Conservation (phyloP, 2,888 invertebrate genomes). For the Tricholauxania praeusta region DNA sequence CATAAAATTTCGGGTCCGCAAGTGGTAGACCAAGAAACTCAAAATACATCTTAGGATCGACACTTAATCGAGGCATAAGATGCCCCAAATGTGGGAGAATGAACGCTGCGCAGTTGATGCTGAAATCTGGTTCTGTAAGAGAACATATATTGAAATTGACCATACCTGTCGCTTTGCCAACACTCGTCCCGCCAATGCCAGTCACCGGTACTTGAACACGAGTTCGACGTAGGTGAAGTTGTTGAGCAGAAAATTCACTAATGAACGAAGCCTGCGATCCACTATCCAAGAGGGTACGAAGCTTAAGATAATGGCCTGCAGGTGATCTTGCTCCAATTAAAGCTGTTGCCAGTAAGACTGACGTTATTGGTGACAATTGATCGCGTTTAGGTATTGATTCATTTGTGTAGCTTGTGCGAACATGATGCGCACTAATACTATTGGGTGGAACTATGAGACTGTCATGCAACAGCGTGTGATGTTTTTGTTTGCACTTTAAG, state of each 20-base stretch:
- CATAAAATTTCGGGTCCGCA: slow-evolving; percentile 35
- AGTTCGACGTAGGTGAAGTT: slow-evolving; percentile 36
- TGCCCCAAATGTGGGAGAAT: slow-evolving; percentile 38
- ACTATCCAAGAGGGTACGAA: slow-evolving; percentile 37
- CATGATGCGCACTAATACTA: slow-evolving; percentile 11
- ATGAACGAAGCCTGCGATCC: slow-evolving; percentile 41
- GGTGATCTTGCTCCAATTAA: slow-evolving; percentile 28
- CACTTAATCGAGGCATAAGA: slow-evolving; percentile 27
- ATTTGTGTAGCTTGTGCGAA: slow-evolving; percentile 7
- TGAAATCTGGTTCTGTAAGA: slow-evolving; percentile 39
- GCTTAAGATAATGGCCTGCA: slow-evolving; percentile 22
- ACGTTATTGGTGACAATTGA: not conserved
- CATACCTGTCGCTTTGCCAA: slow-evolving; percentile 38
- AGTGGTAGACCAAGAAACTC: slow-evolving; percentile 38
- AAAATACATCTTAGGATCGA: slow-evolving; percentile 22
- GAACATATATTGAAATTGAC: slow-evolving; percentile 35
- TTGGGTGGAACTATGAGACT: not conserved
- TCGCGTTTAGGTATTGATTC: not conserved
- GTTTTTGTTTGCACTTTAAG: slow-evolving; percentile 25
- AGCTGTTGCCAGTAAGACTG: slow-evolving; percentile 37
- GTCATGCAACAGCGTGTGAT: slow-evolving; percentile 13
- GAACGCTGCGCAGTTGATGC: slow-evolving; percentile 33
- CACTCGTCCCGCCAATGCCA: slow-evolving; percentile 33
- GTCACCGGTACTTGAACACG: slow-evolving; percentile 26
- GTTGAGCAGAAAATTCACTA: slow-evolving; percentile 42